Conservation (phyloP, 37 sponge, comb jelly and placozoan species). For the Bolinopsis microptera region DNA sequence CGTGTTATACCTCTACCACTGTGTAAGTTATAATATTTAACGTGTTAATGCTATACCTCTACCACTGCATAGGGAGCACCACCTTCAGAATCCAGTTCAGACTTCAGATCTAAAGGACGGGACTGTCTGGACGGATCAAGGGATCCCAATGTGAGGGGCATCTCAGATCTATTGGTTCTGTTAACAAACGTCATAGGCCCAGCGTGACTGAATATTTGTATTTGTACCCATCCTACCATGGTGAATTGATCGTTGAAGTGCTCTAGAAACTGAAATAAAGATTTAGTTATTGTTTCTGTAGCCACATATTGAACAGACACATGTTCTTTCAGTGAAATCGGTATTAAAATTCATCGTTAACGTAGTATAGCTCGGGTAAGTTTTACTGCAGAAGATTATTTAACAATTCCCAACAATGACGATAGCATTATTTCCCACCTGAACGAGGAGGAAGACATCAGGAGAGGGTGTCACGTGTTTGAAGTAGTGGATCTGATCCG, state of each 20-base stretch:
- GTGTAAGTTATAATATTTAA: no score
- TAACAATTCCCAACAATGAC: no score
- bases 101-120: neutral
- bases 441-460: conserved; percentile 20
- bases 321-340: neutral
- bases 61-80: neutral
- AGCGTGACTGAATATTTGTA: neutral
- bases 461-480: conserved; percentile 23
- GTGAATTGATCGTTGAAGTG: neutral
- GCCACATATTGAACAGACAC: neutral
- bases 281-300: neutral
- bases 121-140: neutral
- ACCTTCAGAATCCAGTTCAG: neutral
- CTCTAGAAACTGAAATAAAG: neutral
- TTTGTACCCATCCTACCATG: neutral
- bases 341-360: no score
- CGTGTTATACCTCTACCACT: no score
- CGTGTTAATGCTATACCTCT: neutral
- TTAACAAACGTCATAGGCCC: neutral
- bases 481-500: conserved; percentile 19
- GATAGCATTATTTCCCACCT: no score
- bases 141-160: neutral
- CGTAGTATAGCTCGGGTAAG: no score
- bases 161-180: neutral
- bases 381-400: no score